Conservation (phyloP, 2,797 vertebrate species). For the Peromyscus nudipes region DNA sequence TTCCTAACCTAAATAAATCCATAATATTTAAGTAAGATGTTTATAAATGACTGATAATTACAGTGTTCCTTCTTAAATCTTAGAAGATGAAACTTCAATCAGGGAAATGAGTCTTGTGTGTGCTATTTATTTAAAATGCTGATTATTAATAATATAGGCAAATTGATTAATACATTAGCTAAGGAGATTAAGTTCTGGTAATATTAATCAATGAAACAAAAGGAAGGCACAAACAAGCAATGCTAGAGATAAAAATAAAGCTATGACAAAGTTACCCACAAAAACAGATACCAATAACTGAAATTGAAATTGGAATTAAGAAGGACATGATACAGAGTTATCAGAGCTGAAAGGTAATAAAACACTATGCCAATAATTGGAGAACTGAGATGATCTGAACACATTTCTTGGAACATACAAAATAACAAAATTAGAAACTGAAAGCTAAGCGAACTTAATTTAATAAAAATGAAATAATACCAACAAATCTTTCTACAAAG, state of each 20-base stretch:
- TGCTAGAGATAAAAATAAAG: neutral
- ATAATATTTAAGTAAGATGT: conserved; percentile 18
- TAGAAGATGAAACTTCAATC: conserved; percentile 23
- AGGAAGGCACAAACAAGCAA: neutral
- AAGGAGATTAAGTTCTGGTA: neutral
- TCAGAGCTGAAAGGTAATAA: neutral
- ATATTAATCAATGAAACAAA: neutral
- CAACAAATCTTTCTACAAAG: neutral
- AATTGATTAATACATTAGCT: neutral
- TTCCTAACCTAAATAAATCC: neutral
- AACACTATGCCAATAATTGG: neutral
- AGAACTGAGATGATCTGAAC: neutral
- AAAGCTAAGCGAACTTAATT: neutral
- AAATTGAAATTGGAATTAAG: neutral
- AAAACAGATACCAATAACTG: neutral
- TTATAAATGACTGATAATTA: conserved; percentile 5
- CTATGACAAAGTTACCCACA: neutral
- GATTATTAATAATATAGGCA: conserved; percentile 6
- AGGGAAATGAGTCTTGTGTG: neutral
- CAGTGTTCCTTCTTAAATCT: neutral
- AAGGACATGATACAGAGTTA: neutral
- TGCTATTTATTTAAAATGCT: conserved; percentile 34
- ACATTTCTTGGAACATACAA: neutral
- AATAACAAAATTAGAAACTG: neutral
- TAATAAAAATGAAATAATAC: neutral